Conservation (phyloP, 2,797 vertebrate species). For the Muscicapa comitata region DNA sequence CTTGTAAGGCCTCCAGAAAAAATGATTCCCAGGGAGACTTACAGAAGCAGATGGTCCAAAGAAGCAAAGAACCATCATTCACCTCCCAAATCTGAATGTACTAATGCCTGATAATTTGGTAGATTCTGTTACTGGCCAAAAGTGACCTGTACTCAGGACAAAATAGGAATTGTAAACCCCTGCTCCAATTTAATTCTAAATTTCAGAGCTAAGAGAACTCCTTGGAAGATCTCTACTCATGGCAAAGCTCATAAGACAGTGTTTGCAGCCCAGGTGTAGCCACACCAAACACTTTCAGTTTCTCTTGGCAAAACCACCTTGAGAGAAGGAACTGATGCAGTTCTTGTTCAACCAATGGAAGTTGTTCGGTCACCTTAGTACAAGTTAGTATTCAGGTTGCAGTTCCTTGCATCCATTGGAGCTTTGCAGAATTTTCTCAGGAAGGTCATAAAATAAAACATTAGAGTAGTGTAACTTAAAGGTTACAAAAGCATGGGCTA, state of each 20-base stretch:
- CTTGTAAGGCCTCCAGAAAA: background rate
- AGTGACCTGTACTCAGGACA: background rate
- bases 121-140: background rate
- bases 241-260: background rate
- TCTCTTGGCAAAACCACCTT: background rate
- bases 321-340: background rate
- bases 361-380: slow-evolving; percentile 17
- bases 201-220: background rate
- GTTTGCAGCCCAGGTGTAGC: background rate
- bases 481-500: slow-evolving; percentile 59
- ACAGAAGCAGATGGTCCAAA: background rate
- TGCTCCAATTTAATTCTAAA: background rate
- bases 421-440: slow-evolving; percentile 60
- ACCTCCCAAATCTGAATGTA: background rate
- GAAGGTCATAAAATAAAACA: slow-evolving; percentile 66
- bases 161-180: background rate
- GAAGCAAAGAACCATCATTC: background rate
- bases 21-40: background rate
- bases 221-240: background rate
- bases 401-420: slow-evolving; percentile 46
- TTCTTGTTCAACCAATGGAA: background rate
- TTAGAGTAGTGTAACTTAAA: slow-evolving; percentile 55
- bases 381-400: slow-evolving; percentile 52
- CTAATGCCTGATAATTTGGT: background rate
- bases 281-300: background rate